Evolutionary conservation across 2,113 vertebrate species (phyloP), one percentile per base, ranked within the genome.

Genomic region (Ophthalmolycus amberensis): DNA sequence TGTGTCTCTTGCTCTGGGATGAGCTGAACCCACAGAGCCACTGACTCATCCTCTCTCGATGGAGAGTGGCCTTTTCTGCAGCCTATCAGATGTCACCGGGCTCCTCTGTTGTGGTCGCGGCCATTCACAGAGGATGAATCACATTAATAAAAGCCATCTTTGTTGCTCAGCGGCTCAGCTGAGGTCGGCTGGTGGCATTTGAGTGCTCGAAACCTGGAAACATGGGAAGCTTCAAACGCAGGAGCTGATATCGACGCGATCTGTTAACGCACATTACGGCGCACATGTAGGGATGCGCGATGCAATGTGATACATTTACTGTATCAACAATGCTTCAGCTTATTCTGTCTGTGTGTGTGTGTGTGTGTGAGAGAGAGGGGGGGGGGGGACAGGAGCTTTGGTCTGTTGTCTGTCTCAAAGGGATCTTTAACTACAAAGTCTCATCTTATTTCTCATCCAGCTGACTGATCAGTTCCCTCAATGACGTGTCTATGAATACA

Each of bases 101-200:
- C 83, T 81, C 58, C 83, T 92, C 82, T 93, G 87, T 94, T 93
- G 92, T 93, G 92, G 90, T 91, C 70, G 4, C 73, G 72, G 80
- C 79, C 88, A 80, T 91, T 92, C 86, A 93, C n/a, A 87, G 85
- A 72, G 83, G 83, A 90, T 90, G 91, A 94, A 93, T 93, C 89
- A 89, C 85, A 84, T 92, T 91, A 91, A 91, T 91, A 90, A 79
- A 91, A 92, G 89, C 84, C 89, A 87, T 89, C 79, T 88, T 90
- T 71, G 76, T 80, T 77, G 85, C 81, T 80, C 69, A 56, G 52
- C n/a, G n/a, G n/a, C n/a, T n/a, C n/a, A n/a, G n/a, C n/a, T n/a
- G n/a, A n/a, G n/a, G n/a, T n/a, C n/a, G n/a, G n/a, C 86, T 52
- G 87, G 77, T 90, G 91, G 90, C 82, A 90, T 90, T 91, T 90